Evolutionary conservation across 64 coral and sea anemone species (phyloP), one percentile per base, ranked within the genome.

Genomic region (Cladopsammia gracilis): DNA sequence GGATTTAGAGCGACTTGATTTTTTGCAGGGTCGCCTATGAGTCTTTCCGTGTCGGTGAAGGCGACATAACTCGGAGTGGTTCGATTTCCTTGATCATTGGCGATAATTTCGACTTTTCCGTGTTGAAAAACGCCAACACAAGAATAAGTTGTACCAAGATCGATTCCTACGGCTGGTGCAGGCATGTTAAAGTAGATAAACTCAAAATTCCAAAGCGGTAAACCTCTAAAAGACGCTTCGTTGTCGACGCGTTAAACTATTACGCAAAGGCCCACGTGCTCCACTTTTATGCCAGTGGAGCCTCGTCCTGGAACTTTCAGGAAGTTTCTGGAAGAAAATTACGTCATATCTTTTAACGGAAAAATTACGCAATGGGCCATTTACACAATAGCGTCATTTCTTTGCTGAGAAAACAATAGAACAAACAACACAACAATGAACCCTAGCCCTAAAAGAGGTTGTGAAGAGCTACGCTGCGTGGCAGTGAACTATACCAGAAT

Each of bases 1-100:
- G 95, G 95, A 68, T 96, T 96, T 60, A 93, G 88, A 14, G 95
- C 90, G 59, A 96, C 95, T 93, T 96, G 95, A 52, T 96, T 93
- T 26, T 96, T 96, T 2, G 95, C 95, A 4, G 95, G 25, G 64
- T 96, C 95, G 47, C 95, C 94, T 16, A 96, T 92, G 25, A 96
- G 44, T 7, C 94, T 83, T 67, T 92, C 94, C 12, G 52, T 96
- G 25, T 96, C 95, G 23, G 90, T 96, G 85, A 96, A 96, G 9
- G 90, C 95, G 23, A 96, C 95, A 22, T 93, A 93, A 67, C 95
- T 96, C 11, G 95, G 95, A 7, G 95, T 96, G 4, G 95, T 96
- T 19, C 95, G 79, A 59, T 93, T 96, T 7, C 95, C 95, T 62
- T 93, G 95, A 51, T 96, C 95, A 70, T 96, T 96, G 12, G 95